These are phyloP conservation scores for Poecilia picta DNA, from an alignment of 2,797 vertebrate genomes.

Conservation along the genomic window DNA sequence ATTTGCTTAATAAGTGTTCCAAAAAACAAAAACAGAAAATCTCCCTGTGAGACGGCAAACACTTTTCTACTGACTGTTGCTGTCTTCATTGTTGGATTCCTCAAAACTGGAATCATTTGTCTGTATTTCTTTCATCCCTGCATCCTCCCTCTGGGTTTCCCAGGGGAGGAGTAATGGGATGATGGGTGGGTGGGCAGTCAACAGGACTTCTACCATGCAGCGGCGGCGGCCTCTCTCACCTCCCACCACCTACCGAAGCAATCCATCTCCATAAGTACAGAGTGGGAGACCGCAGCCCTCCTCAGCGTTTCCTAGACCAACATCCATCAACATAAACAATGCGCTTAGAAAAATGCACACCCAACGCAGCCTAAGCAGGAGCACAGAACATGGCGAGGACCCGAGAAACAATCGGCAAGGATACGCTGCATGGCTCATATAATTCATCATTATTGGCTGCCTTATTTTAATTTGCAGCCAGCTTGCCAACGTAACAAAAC, in stretches of 20 bases:
- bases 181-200: conserved; percentile 79
- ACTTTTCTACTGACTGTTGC: not conserved
- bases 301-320: conserved; percentile 35
- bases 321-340: conserved; percentile 25
- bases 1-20: not conserved
- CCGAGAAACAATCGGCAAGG: not conserved
- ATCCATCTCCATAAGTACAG: conserved; percentile 76
- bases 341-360: conserved; percentile 7
- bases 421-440: not conserved
- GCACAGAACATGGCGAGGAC: not conserved
- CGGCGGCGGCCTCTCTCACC: conserved; percentile 67
- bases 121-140: conserved; percentile 32
- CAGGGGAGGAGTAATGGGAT: conserved; percentile 84
- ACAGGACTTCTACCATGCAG: conserved; percentile 60
- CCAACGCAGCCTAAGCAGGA: not conserved
- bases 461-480: not conserved
- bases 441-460: not conserved
- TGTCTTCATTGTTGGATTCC: conserved; percentile 48
- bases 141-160: conserved; percentile 42
- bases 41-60: not conserved
- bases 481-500: not conserved
- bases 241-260: conserved; percentile 67
- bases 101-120: conserved; percentile 47
- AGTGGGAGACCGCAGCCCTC: conserved; percentile 52
- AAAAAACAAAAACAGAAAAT: not conserved